These are phyloP conservation scores for Actinostola sp. DNA, from an alignment of 92 coral and sea anemone genomes.

Conservation along the genomic window DNA sequence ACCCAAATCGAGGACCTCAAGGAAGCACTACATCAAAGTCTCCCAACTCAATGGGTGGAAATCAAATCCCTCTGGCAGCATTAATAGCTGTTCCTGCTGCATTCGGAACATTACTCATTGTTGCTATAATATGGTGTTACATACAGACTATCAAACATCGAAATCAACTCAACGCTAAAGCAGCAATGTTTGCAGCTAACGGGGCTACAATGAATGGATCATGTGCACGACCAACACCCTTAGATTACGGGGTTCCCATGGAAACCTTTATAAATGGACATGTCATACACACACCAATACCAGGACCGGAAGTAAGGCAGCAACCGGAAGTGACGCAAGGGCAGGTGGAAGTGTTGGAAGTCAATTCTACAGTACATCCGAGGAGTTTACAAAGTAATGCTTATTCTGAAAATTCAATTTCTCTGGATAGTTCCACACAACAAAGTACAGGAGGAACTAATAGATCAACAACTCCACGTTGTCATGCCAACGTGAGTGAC, in stretches of 20 bases:
- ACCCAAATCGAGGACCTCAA: constrained; percentile 20
- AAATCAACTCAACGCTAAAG: constrained; percentile 2
- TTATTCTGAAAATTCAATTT: too few relatives aligned
- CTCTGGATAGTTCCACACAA: too few relatives aligned
- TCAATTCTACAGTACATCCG: too few relatives aligned
- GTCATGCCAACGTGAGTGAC: too few relatives aligned
- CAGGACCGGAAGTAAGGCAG: constrained; percentile 1
- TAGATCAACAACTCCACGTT: too few relatives aligned
- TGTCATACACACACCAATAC: background rate
- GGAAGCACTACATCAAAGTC: constrained; percentile 1
- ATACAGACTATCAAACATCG: constrained; percentile 59
- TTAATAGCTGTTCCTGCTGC: constrained; percentile 79
- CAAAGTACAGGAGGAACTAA: too few relatives aligned
- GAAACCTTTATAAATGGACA: constrained; percentile 9
- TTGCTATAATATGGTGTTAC: constrained; percentile 83
- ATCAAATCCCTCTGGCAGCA: constrained; percentile 69
- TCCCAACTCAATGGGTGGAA: background rate
- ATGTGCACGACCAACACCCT: background rate
- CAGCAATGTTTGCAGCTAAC: constrained; percentile 8
- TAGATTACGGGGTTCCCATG: background rate
- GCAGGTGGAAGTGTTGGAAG: too few relatives aligned
- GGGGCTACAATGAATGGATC: constrained; percentile 1
- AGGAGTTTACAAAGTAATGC: too few relatives aligned
- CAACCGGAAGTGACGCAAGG: constrained; percentile 5
- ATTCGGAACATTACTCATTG: constrained; percentile 66